Evolutionary conservation across 2,113 vertebrate genomes (phyloP), one percentile per base, ranked within the genome.

Genomic region (Diglossa brunneiventris): DNA sequence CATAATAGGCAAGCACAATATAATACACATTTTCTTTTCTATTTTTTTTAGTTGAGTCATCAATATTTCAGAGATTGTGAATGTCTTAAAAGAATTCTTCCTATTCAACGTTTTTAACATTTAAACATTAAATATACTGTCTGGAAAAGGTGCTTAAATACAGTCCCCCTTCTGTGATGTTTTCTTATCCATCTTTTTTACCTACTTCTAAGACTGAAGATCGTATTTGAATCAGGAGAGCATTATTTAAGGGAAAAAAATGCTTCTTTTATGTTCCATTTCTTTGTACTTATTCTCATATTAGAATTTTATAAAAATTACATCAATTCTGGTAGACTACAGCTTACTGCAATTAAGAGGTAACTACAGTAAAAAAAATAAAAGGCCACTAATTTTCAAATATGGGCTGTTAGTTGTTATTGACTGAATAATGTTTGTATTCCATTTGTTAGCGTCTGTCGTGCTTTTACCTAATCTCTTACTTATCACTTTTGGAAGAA

Each of bases 141-240:
- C 28, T 61, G 26, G 26, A 53, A 84, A 78, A 75, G 5, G 2
- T 78, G 2, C 47, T 58, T 56, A 73, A 68, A 73, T n/a, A 22
- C 17, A 33, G 7, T 44, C 15, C 11, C 6, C 9, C 30, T 52
- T 69, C 15, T 73, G 12, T 28, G 6, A 81, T 3, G 5, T 42
- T 61, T 83, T 83, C 11, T 89, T 44, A 35, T 33, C 19, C 14
- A 35, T 73, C 3, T 14, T 58, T 95, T 79, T 61, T 66, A 11
- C 9, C 23, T 72, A 0, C 42, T 91, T 84, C 47, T 46, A 41
- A 91, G 61, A 39, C 26, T 44, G 31, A 69, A 42, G 24, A 31
- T 52, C 0, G 0, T 61, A 62, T 74, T 58, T 74, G 15, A 68
- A 83, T 66, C 11, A 44, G 6, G 9, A 85, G 4, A 63, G 33